Conservation (phyloP, 2,888 invertebrate species). For the Pocota personata region DNA sequence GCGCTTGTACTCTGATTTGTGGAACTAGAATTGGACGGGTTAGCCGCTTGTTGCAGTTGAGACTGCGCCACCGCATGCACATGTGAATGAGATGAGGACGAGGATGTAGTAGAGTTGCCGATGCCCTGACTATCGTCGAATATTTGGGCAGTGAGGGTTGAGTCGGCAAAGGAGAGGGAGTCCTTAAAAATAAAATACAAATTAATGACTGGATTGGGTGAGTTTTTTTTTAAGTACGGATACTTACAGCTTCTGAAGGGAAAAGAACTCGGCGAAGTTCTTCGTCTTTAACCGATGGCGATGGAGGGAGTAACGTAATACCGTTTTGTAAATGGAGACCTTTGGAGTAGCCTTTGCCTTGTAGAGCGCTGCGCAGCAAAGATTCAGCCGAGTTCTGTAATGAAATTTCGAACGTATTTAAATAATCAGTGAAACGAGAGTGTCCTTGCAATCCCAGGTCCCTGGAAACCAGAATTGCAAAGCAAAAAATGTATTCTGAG, state of each 20-base stretch:
- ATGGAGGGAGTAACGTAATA: constrained; percentile 78
- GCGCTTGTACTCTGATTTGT: constrained; percentile 70
- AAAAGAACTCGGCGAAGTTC: constrained; percentile 85
- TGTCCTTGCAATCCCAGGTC: background rate
- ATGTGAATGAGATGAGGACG: constrained; percentile 63
- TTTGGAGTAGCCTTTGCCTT: constrained; percentile 87
- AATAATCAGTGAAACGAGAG: background rate
- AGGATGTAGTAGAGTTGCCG: constrained; percentile 61
- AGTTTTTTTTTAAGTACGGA: background rate
- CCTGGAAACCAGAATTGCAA: background rate
- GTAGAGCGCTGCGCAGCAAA: constrained; percentile 90
- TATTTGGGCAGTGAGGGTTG: constrained; percentile 81
- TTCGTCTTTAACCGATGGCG: constrained; percentile 84
- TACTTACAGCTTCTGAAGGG: constrained; percentile 82
- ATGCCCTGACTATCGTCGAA: constrained; percentile 80
- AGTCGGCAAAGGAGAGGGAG: constrained; percentile 81
- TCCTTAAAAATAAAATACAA: constrained; percentile 75
- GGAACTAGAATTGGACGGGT: constrained; percentile 70
- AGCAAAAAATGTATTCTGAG: background rate
- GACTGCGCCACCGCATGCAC: constrained; percentile 55
- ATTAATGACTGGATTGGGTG: background rate
- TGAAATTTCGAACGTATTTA: background rate
- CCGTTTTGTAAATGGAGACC: constrained; percentile 82
- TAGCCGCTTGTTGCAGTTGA: constrained; percentile 66
- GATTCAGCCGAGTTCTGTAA: constrained; percentile 86